phyloP scores from a whole-genome alignment of 2,797 vertebrate genomes.

The Anniella stebbinsi region DNA sequence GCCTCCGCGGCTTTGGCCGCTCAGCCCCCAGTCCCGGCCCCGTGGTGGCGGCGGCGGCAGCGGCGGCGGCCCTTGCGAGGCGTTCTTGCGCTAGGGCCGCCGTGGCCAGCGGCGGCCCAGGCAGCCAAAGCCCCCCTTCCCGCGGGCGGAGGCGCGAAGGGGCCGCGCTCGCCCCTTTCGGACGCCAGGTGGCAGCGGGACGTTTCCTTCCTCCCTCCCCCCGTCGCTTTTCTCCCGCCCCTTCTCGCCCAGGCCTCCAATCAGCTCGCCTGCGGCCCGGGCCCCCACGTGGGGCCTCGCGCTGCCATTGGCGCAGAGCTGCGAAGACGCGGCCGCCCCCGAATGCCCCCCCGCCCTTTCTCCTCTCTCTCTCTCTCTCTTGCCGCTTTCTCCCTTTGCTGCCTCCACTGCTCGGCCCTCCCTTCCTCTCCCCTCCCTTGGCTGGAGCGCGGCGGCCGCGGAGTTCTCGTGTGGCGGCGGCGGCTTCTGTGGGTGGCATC shows the following conservation, averaged over 20 bases:
- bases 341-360: conserved; percentile 3
- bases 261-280: conserved; percentile 51
- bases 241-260: conserved; percentile 73
- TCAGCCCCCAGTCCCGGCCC: too few species aligned
- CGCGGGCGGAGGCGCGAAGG: too few species aligned
- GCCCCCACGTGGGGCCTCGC: conserved; percentile 87
- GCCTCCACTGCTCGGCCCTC: conserved; percentile 15
- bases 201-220: conserved; percentile 73
- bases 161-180: conserved; percentile 30
- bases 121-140: not conserved
- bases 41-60: too few species aligned
- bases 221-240: not conserved
- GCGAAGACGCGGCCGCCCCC: not conserved
- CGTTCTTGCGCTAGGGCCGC: too few species aligned
- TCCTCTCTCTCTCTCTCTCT: conserved; percentile 47
- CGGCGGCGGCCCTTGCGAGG: too few species aligned
- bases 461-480: conserved; percentile 15
- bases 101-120: too few species aligned
- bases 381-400: conserved; percentile 43
- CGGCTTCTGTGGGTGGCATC: not conserved
- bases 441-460: conserved; percentile 9
- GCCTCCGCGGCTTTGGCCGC: too few species aligned
- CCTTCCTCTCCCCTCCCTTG: conserved; percentile 28
- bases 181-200: conserved; percentile 91
- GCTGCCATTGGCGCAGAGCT: conserved; percentile 60